A percentile compares a stretch with the other conserved stretches of the same genome.
These are phyloP conservation scores for Gymnocheta viridis DNA, from an alignment of 2,888 invertebrate genomes.

Conservation along the genomic window DNA sequence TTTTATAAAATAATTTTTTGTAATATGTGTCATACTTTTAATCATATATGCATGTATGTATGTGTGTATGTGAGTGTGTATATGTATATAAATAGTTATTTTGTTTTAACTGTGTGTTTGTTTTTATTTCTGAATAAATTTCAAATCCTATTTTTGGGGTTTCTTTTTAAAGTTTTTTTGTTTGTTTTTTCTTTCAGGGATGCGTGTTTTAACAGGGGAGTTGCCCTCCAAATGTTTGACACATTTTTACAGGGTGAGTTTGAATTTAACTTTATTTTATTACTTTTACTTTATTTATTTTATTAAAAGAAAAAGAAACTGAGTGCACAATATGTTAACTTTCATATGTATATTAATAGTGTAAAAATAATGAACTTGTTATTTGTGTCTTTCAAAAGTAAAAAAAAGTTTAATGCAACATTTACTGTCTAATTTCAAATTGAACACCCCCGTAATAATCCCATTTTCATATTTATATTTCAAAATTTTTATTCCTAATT, in stretches of 20 bases:
- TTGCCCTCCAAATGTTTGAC: slow-evolving; percentile 8
- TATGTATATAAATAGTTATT: background rate
- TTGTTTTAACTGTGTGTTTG: background rate
- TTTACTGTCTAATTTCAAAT: slow-evolving; percentile 26
- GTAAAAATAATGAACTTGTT: slow-evolving; percentile 39
- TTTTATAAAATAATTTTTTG: slow-evolving; percentile 65
- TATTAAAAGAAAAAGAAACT: slow-evolving; percentile 39
- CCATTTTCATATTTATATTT: slow-evolving; percentile 2
- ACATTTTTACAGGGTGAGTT: slow-evolving; percentile 30
- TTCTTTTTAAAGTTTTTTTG: slow-evolving; percentile 16
- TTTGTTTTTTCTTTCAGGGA: slow-evolving; percentile 7
- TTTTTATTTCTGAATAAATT: slow-evolving; percentile 43
- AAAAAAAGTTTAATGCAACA: slow-evolving; percentile 37
- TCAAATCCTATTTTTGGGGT: slow-evolving; percentile 57
- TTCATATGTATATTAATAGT: slow-evolving; percentile 58
- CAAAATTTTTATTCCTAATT: background rate
- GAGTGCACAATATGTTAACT: slow-evolving; percentile 70
- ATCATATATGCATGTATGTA: slow-evolving; percentile 50
- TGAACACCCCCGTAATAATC: slow-evolving; percentile 25
- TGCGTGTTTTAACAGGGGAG: slow-evolving; percentile 2
- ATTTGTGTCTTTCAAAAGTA: background rate
- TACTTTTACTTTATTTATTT: slow-evolving; percentile 6
- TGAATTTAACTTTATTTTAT: slow-evolving; percentile 13
- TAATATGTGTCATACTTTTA: slow-evolving; percentile 57
- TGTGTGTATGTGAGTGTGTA: background rate